These are phyloP conservation scores for Drosophila trichaetosa DNA, from an alignment of 2,888 invertebrate species.

Conservation along the genomic window DNA sequence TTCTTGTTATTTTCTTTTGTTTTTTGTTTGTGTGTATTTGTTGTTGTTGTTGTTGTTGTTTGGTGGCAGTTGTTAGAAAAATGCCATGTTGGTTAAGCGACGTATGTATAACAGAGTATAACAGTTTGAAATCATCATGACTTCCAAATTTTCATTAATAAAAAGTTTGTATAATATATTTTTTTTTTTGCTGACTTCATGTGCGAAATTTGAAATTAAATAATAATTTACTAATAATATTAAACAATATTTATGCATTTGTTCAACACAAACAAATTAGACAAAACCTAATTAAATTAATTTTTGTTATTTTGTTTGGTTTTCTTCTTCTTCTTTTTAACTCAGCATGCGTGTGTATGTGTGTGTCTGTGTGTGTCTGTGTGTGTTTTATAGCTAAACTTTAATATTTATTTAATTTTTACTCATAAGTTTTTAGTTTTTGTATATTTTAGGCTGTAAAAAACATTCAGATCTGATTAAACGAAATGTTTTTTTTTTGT, in stretches of 20 bases:
- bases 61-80: constrained; percentile 62
- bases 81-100: constrained; percentile 52
- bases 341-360: constrained; percentile 48
- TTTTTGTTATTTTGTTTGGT: background rate
- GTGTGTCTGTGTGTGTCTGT: constrained; percentile 35
- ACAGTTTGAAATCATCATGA: constrained; percentile 39
- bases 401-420: constrained; percentile 40
- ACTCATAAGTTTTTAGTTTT: constrained; percentile 12
- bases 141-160: background rate
- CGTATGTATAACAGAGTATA: constrained; percentile 53
- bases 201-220: constrained; percentile 35
- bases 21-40: constrained; percentile 19
- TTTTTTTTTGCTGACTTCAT: constrained; percentile 35
- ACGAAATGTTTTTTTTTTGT: constrained; percentile 49
- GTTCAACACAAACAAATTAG: constrained; percentile 42
- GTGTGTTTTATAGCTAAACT: constrained; percentile 43
- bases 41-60: constrained; percentile 12
- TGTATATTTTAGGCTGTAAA: constrained; percentile 53
- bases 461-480: constrained; percentile 74
- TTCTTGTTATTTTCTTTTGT: constrained; percentile 19
- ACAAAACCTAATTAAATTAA: constrained; percentile 17
- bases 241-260: constrained; percentile 40
- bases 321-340: constrained; percentile 13
- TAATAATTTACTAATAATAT: constrained; percentile 70
- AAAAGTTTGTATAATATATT: constrained; percentile 11